Evolutionary conservation across 2,113 vertebrate species (phyloP), one percentile per base, ranked within the genome.

Genomic region (Leuciscus idus): DNA sequence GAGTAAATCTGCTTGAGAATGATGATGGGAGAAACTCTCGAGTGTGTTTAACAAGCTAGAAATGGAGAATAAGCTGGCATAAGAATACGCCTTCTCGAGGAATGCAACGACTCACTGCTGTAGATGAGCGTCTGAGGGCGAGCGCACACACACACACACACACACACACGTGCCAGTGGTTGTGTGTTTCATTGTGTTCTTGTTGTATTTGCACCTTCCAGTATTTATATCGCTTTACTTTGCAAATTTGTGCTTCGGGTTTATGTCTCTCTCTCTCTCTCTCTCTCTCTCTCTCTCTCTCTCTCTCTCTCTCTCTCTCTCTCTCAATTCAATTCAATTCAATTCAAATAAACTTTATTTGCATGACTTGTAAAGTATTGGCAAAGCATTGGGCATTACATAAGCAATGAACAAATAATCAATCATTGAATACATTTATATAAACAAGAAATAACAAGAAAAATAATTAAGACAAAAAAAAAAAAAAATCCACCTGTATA

Each of bases 91-190:
- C 84, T 68, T 83, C 36, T 12, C 76, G 11, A 86, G 81, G 72
- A 79, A 76, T 81, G 85, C 87, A 80, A 79, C 43, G 30, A 84
- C 75, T 13, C 74, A 83, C 66, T 78, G 76, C 50, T 80, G 66
- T 76, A 81, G 84, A 86, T 76, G 62, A 84, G 86, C 78, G 55
- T 83, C 61, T 61, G 72, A 81, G 57, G 55, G 57, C 8, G 33
- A 39, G 21, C 59, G 6, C 73, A 50, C 73, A 28, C 52, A 46
- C 52, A 46, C 55, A 48, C 11, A 48, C 46, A 39, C 39, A 39
- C 39, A 39, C 6, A 39, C 39, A 36, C 33, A 39, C 6, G 68
- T 26, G 28, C 64, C 36, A 61, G 70, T 64, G 66, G 11, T n/a
- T 33, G 81, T 52, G n/a, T 83, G 19, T 83, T 26, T 83, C 57